Base-by-base conservation (phyloP, 2,113 vertebrate species). In the Bothrops jararaca region DNA sequence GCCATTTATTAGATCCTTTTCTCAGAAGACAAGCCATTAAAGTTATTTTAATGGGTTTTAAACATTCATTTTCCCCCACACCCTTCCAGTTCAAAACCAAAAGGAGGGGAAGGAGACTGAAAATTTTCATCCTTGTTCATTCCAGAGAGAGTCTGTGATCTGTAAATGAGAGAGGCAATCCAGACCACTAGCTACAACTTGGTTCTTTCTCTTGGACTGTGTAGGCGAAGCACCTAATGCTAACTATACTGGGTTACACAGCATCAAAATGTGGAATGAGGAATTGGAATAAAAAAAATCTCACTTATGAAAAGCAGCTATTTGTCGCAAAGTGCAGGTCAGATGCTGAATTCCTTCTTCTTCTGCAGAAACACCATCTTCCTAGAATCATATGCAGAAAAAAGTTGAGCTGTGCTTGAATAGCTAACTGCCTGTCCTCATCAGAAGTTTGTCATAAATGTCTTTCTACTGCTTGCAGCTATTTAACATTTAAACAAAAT, bases 271-370 rank as follows among this genome's bases (percentile, higher is more conserved):
- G 39, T 53, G 13, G 92, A 89, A 92, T 57, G 13, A 90, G 5
- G 74, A 53, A 90, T 3, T 29, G 54, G 13, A n/a, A 26, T 88
- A 94, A 96, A 94, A 1, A 95, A 91, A 0, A 94, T 95, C 98
- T 98, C 97, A 99, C 99, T 98, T 98, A 96, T 98, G 97, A 96
- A 99, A 98, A 91, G 97, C 97, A 53, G 98, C 90, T 95, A 98
- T 95, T 97, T 98, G 98, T 97, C 97, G 98, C 95, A 99, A 95
- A 39, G 96, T 95, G 92, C 95, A 94, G 85, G 97, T 92, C 85
- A 98, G 96, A 87, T 89, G 95, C 91, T 93, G 94, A 56, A 95
- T 96, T 92, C 95, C 96, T 95, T 95, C 97, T 89, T 97, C 92
- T 1, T 98, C 97, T 4, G 24, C 95, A 95, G 94, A 96, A 93